These are phyloP conservation scores for Dasypolia templi DNA, from an alignment of 2,888 invertebrate species.

Conservation along the genomic window DNA sequence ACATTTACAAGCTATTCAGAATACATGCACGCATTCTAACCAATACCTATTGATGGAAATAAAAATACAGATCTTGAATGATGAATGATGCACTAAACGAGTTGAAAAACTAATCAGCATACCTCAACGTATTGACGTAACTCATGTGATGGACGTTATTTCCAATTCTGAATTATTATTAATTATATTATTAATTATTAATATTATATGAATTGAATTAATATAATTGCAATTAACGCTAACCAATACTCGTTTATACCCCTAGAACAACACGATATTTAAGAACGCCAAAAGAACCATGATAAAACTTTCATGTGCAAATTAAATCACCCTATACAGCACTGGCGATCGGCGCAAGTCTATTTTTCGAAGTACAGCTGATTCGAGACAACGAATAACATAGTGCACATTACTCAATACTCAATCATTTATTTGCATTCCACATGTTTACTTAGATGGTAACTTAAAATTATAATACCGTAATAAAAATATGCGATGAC, in stretches of 20 bases:
- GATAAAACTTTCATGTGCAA: not conserved
- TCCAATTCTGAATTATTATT: constrained; percentile 5
- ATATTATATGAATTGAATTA: no score
- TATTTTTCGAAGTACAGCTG: no score
- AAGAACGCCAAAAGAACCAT: not conserved
- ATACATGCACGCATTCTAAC: no score
- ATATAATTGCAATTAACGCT: constrained; percentile 8
- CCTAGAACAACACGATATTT: not conserved
- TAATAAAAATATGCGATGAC: no score
- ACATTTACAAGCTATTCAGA: no score
- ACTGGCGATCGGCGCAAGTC: not conserved
- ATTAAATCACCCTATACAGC: not conserved
- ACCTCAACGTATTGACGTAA: constrained; percentile 18
- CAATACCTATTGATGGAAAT: no score
- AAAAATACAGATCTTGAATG: no score
- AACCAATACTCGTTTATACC: constrained; percentile 1
- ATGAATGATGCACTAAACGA: no score
- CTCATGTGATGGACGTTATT: constrained; percentile 13
- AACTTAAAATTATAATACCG: not conserved
- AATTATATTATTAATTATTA: no score
- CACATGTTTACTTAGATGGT: no score
- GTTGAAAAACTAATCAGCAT: not conserved
- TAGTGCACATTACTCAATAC: not conserved
- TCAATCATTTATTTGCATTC: no score
- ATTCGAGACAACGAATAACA: no score